Base-by-base conservation (phyloP, 1,140 invertebrate genomes). In the Maconellicoccus hirsutus region DNA sequence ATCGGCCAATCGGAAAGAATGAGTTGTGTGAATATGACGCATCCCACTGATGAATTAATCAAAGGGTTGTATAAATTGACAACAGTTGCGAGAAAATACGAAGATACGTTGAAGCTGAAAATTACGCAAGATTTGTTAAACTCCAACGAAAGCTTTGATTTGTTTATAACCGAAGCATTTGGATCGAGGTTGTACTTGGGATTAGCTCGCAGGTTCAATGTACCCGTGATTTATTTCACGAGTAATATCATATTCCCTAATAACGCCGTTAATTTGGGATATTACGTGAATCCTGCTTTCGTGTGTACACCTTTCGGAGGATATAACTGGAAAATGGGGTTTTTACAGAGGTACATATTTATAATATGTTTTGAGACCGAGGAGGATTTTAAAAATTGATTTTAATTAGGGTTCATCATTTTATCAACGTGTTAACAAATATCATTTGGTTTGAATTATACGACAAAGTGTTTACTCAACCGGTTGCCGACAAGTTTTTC, bases 181-280 rank as follows among this genome's bases (percentile, higher is more conserved):
- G 33, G 4, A 12, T 74, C 63, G 1, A 74, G 75, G 19, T 39
- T 73, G 6, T 73, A 71, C n/a, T 19, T 75, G 1, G 74, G 74
- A 0, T 76, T 81, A 26, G 78, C 77, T 0, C 73, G 80, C 72
- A 75, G 69, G 29, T 73, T 73, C 39, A 71, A 72, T n/a, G 73
- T 70, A 1, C 88, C 87, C 0, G 80, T 85, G 3, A 83, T 90
- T 1, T 78, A 81, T 0, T 72, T 84, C 4, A 81, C 80, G 72
- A 83, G 85, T 1, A 82, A 82, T 69, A 77, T 81, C 3, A 71
- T 85, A 23, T 82, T 86, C 80, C 80, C 85, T 4, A 52, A 19
- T 52, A 52, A 14, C 42, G 42, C 10, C 2, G 3, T 52, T 16
- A 52, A 52, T 52, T 52, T 52, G 12, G 42, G 29, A 2, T 6